Evolutionary conservation across 2,113 vertebrate genomes (phyloP), one percentile per base, ranked within the genome.

Genomic region (Crotalus tigris): DNA sequence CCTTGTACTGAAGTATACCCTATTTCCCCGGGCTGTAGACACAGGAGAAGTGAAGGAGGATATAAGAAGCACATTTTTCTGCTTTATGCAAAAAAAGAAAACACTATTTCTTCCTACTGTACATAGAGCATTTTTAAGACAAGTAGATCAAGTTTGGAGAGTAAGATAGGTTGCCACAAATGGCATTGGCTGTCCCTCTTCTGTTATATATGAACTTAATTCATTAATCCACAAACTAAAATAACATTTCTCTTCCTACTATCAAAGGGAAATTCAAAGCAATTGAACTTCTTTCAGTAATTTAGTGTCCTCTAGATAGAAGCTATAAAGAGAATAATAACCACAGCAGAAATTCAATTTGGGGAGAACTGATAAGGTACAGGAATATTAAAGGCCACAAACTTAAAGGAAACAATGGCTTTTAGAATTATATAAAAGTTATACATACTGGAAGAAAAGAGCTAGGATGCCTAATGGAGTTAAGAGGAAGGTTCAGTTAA

Each of bases 201-300:
- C n/a, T 57, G 17, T n/a, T 64, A 33, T 64, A 53, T 11, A 21
- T 44, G 29, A 87, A n/a, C 11, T 64, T 53, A 92, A 53, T 53
- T 3, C 29, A 53, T 26, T 46, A 87, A 19, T 49, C 9, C 57
- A 91, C 26, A 61, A 49, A 49, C 57, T 39, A 87, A 64, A 24
- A 90, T 19, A 90, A 69, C 58, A 69, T 87, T 88, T 88, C 26
- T 57, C 55, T 29, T n/a, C 61, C 61, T n/a, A 64, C 29, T 64
- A 87, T 15, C 51, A 81, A 92, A 92, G 46, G 57, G 57, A 53
- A 88, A 64, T 54, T 53, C 58, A 88, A 92, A 87, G 91, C n/a
- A 26, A 59, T 54, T 64, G 15, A 33, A 53, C 86, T 54, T 49
- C 58, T 92, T 64, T 7, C 21, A 69, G 58, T 21, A 91, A 49